Conservation (phyloP, 2,797 vertebrate species). For the Rhincodon typus region DNA sequence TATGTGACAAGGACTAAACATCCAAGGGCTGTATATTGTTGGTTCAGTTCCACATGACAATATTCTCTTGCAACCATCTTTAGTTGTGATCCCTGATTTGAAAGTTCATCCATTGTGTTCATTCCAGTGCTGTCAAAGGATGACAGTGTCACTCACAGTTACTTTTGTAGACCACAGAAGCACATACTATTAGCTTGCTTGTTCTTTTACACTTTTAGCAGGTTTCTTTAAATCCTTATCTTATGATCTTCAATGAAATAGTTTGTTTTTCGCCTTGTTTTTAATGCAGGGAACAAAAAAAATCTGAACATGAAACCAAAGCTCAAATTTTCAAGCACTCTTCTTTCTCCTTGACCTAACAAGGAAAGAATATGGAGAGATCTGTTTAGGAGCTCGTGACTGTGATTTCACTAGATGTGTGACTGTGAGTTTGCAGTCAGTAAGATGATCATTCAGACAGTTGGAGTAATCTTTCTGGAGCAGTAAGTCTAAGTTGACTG, state of each 20-base stretch:
- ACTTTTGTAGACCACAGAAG: not conserved
- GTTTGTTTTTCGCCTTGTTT: not conserved
- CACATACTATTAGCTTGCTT: not conserved
- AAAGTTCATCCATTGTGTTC: not conserved
- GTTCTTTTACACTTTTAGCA: not conserved
- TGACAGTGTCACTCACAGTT: not conserved
- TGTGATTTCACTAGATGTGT: not conserved
- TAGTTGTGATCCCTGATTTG: not conserved
- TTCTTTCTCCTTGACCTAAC: not conserved
- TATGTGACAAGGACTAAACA: conserved; percentile 5
- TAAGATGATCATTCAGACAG: not conserved
- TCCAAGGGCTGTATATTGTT: not conserved
- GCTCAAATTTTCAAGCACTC: not conserved
- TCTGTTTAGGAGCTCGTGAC: not conserved
- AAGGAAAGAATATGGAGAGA: not conserved
- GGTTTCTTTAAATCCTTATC: not conserved
- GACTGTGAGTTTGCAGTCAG: not conserved
- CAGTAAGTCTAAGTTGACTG: not conserved
- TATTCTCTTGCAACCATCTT: too few relatives aligned
- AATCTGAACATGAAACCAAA: not conserved
- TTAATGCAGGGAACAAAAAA: not conserved
- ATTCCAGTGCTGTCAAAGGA: not conserved
- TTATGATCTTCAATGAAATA: not conserved
- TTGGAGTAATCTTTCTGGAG: not conserved
- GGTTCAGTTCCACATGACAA: not conserved